These are phyloP conservation scores for Drosophila repleta DNA, from an alignment of 1,140 invertebrate species.

Conservation along the genomic window DNA sequence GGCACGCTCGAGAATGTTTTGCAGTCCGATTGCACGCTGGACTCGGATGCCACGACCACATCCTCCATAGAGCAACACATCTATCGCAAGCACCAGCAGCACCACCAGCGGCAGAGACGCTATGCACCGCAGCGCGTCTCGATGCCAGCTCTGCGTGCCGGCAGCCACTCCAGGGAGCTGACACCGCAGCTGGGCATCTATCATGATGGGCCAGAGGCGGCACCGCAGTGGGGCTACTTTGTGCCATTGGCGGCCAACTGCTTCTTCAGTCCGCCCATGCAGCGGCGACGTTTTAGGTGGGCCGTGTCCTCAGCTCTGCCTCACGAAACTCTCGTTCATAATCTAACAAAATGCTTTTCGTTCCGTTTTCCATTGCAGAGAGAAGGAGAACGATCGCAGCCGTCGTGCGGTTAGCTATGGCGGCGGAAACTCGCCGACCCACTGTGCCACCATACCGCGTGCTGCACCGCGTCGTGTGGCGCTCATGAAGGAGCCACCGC, in stretches of 20 bases:
- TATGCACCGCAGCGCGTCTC: constrained; percentile 60
- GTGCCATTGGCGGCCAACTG: constrained; percentile 70
- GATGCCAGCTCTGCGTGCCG: constrained; percentile 53
- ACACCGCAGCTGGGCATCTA: constrained; percentile 70
- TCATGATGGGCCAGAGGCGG: constrained; percentile 54
- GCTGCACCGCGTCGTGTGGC: constrained; percentile 76
- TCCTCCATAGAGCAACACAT: constrained; percentile 67
- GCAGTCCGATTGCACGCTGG: constrained; percentile 58
- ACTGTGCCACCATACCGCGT: constrained; percentile 74
- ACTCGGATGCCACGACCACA: constrained; percentile 65
- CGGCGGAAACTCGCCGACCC: constrained; percentile 44
- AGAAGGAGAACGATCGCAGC: constrained; percentile 82
- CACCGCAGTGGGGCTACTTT: constrained; percentile 79
- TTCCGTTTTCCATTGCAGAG: constrained; percentile 61
- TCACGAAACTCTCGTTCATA: neutral
- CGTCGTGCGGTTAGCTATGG: constrained; percentile 79
- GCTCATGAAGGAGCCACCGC: constrained; percentile 81
- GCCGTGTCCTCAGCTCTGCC: constrained; percentile 1
- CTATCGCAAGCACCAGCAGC: constrained; percentile 50
- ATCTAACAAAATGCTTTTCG: constrained; percentile 5
- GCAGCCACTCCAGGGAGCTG: constrained; percentile 55
- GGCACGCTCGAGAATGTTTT: constrained; percentile 61
- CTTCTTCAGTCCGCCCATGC: constrained; percentile 78
- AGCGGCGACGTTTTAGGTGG: constrained; percentile 67
- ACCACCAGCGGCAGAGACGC: constrained; percentile 41